Conservation (phyloP, 2,113 vertebrate genomes). For the Suncus etruscus region DNA sequence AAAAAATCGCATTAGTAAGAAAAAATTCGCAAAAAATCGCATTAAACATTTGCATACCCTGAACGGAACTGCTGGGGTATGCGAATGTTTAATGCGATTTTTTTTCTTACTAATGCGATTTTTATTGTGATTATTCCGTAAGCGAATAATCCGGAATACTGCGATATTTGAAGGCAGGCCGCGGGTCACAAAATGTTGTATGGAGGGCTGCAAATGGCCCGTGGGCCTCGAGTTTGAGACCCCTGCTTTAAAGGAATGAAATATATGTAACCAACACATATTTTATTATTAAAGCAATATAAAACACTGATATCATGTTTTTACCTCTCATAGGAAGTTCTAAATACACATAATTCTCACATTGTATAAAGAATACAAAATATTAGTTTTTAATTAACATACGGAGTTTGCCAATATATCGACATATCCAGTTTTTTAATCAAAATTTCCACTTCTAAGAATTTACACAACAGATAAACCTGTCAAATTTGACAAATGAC, state of each 20-base stretch:
- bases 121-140: no score
- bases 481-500: neutral
- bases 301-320: neutral
- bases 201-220: no score
- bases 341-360: neutral
- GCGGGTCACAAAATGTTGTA: no score
- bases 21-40: no score
- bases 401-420: neutral
- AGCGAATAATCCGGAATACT: no score
- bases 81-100: no score
- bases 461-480: neutral
- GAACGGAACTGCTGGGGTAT: no score
- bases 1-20: no score
- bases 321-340: neutral
- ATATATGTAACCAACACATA: slow-evolving; percentile 1
- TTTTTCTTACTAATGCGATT: no score
- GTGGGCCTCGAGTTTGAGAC: no score
- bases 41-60: no score
- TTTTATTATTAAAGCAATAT: neutral
- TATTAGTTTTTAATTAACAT: neutral
- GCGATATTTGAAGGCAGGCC: no score
- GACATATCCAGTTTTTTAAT: neutral
- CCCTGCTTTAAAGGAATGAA: slow-evolving; percentile 17
- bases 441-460: slow-evolving; percentile 13
- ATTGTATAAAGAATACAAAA: neutral